Base-by-base conservation (phyloP, 2,797 vertebrate genomes). In the Coccyzus lansbergi region DNA sequence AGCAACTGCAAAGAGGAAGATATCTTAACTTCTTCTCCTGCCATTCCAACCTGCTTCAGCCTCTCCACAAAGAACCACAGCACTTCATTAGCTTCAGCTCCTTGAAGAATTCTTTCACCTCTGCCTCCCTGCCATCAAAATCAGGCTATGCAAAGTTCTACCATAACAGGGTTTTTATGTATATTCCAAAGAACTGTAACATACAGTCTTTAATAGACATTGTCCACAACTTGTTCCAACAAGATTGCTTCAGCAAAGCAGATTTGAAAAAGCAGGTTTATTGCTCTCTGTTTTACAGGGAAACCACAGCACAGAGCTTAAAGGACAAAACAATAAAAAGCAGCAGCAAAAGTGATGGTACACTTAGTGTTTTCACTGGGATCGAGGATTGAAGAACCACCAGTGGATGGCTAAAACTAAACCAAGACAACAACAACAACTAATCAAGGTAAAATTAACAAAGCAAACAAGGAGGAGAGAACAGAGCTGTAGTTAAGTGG, bases 141-240 rank as follows among this genome's bases (percentile, higher is more conserved):
- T 15, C 9, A 1, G 33, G 28, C 26, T 34, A 6, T 24, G 59
- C 58, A 68, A 56, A 56, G 70, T 34, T 80, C 42, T 72, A 64
- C 49, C 6, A 0, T 19, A 79, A 51, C 2, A 4, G 0, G 4
- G 17, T 3, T 6, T 83, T 56, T 71, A 28, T 40, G 10, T 11
- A 19, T 21, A 29, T 28, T 33, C 55, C 36, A 46, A 26, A 64
- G 69, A 55, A 40, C 16, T 19, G 38, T 58, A 46, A 78, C 44
- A 51, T 26, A 14, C 8, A 28, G 53, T 14, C 59, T 59, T 58
- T 18, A 18, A 62, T 4, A 60, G 40, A 49, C 29, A 3, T 2
- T 17, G 38, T 28, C 51, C 34, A 12, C 24, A 69, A 58, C 26
- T 38, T 13, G 33, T 34, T 76, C 53, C 74, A 81, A 62, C 38